Percentiles rank a stretch among this genome's conserved stretches.
These are phyloP conservation scores for Halcyon chelicuti DNA, from an alignment of 2,797 vertebrate species.

Conservation along the genomic window DNA sequence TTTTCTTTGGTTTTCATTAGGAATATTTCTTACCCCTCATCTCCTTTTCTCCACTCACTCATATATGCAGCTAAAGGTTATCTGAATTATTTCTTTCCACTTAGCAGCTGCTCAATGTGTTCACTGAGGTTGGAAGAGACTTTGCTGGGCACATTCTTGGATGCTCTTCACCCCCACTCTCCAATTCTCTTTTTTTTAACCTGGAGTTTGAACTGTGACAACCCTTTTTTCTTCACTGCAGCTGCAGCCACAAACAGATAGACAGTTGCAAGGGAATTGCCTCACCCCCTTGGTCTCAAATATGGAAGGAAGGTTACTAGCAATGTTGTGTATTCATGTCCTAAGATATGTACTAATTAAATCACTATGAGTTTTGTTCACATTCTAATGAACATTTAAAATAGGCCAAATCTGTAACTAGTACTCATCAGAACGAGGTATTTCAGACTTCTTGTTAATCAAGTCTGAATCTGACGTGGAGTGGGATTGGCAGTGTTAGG, in stretches of 20 bases:
- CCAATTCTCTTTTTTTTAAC: neutral
- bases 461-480: neutral
- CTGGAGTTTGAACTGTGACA: neutral
- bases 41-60: neutral
- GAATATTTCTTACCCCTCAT: neutral
- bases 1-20: neutral
- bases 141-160: neutral
- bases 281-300: neutral
- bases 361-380: neutral
- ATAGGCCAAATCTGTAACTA: neutral
- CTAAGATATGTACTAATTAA: neutral
- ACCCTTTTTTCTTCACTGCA: neutral
- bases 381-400: neutral
- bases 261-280: accelerated
- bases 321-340: neutral
- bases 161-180: neutral
- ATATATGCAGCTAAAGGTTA: neutral
- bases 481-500: too few species aligned
- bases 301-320: neutral
- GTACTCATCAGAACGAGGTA: neutral
- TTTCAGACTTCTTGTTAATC: neutral
- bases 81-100: neutral
- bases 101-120: neutral
- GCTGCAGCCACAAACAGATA: neutral
- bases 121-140: neutral